Conservation (phyloP, 2,113 vertebrate species). For the Halcyon malimbica region DNA sequence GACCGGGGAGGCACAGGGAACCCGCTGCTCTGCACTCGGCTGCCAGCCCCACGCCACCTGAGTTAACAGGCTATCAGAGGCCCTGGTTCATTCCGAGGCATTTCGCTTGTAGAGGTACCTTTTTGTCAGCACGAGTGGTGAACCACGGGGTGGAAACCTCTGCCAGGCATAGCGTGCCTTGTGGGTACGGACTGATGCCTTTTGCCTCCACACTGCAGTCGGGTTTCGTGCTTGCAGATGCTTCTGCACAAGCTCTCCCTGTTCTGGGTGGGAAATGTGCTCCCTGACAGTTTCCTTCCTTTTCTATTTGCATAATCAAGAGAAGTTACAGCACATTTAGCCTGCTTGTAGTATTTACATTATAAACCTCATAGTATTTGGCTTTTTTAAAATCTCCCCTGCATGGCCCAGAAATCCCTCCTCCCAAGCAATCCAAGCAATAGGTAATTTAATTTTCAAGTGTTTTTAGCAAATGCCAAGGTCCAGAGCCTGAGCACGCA, state of each 20-base stretch:
- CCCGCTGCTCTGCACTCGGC: fast-evolving
- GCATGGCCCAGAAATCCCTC: not conserved
- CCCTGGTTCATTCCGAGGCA: not conserved
- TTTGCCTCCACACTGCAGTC: fast-evolving
- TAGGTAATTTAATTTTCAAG: not conserved
- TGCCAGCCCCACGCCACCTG: fast-evolving
- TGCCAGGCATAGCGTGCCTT: fast-evolving
- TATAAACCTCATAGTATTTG: not conserved
- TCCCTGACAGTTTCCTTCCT: not conserved
- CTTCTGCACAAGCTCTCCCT: not conserved
- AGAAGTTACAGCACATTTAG: not conserved
- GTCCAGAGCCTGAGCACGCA: not conserved
- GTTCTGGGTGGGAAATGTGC: not conserved
- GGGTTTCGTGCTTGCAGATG: fast-evolving
- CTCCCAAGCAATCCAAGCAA: not conserved
- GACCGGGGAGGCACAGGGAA: fast-evolving
- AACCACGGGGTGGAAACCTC: not conserved
- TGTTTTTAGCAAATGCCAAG: fast-evolving
- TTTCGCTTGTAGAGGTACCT: not conserved
- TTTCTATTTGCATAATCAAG: not conserved
- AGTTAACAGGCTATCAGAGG: not conserved
- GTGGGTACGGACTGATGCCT: fast-evolving
- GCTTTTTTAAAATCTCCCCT: not conserved
- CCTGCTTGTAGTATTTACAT: not conserved
- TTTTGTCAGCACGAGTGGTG: fast-evolving